These are phyloP conservation scores for Blastobasis adustella DNA, from an alignment of 2,888 invertebrate genomes.

Conservation along the genomic window DNA sequence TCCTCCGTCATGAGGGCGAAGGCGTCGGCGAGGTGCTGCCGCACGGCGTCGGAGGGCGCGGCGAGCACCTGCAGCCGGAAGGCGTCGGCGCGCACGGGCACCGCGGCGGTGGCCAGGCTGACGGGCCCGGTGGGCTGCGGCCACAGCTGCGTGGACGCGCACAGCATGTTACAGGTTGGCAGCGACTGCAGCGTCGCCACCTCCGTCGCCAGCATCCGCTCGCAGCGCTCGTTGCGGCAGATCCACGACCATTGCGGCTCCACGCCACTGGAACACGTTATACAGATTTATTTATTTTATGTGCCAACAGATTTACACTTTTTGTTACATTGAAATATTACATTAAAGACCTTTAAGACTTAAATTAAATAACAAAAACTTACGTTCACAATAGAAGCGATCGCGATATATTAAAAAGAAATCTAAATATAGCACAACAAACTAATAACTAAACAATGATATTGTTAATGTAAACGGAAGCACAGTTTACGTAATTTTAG, in stretches of 20 bases:
- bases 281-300: too few species aligned
- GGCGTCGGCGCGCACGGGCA: constrained; percentile 72
- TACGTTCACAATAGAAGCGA: too few species aligned
- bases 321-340: too few species aligned
- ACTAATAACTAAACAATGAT: too few species aligned
- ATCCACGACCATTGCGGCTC: constrained; percentile 85
- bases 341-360: too few species aligned
- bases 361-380: too few species aligned
- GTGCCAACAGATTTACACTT: too few species aligned
- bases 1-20: constrained; percentile 69
- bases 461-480: too few species aligned
- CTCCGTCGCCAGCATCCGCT: constrained; percentile 66
- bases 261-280: constrained; percentile 47
- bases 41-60: constrained; percentile 48
- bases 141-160: constrained; percentile 85
- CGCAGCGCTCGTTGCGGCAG: constrained; percentile 82
- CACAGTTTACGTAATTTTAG: too few species aligned
- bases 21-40: constrained; percentile 61
- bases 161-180: constrained; percentile 85
- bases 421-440: too few species aligned
- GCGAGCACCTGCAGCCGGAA: constrained; percentile 59
- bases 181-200: constrained; percentile 72
- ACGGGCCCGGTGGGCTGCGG: constrained; percentile 85
- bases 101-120: constrained; percentile 77
- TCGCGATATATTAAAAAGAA: too few species aligned